A percentile compares a stretch with the other conserved stretches of the same genome.
These are phyloP conservation scores for Nematopogon swammerdamellus DNA, from an alignment of 2,888 invertebrate species.

Conservation along the genomic window DNA sequence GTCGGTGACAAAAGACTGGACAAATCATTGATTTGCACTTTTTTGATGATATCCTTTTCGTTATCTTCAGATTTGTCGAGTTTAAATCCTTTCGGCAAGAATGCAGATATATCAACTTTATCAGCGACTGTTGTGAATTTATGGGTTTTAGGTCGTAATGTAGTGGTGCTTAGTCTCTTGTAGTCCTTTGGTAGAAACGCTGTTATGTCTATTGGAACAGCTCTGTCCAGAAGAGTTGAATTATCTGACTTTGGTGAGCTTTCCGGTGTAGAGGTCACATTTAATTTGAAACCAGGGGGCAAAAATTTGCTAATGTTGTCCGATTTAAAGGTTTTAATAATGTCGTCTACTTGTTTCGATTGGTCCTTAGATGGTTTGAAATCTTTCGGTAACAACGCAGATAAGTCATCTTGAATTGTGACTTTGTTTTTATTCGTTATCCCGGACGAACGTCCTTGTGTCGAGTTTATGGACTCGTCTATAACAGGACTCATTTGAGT, in stretches of 20 bases:
- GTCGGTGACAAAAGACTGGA: conserved; percentile 44
- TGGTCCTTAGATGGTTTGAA: conserved; percentile 42
- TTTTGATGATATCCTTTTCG: conserved; percentile 17
- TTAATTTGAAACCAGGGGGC: conserved; percentile 62
- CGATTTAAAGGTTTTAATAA: conserved; percentile 21
- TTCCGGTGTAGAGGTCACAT: conserved; percentile 24
- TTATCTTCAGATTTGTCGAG: conserved; percentile 25
- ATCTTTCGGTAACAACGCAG: conserved; percentile 50
- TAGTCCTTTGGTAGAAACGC: conserved; percentile 63
- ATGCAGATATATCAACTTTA: conserved; percentile 54
- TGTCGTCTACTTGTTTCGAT: conserved; percentile 28
- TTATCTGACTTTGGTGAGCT: conserved; percentile 23
- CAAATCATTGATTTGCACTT: conserved; percentile 26
- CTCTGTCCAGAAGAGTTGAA: conserved; percentile 24
- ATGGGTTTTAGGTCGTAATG: conserved; percentile 24
- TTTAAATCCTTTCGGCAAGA: conserved; percentile 62
- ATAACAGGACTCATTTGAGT: conserved; percentile 14
- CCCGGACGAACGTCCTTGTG: conserved; percentile 50
- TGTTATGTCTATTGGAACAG: conserved; percentile 44
- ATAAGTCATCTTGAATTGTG: conserved; percentile 50
- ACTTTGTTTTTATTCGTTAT: conserved; percentile 58
- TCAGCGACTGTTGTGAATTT: conserved; percentile 23
- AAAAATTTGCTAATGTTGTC: conserved; percentile 60
- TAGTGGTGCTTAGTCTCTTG: conserved; percentile 35
- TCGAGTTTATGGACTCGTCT: conserved; percentile 28